phyloP scores from a whole-genome alignment of 1,140 invertebrate species.

The Drosophila obscura region DNA sequence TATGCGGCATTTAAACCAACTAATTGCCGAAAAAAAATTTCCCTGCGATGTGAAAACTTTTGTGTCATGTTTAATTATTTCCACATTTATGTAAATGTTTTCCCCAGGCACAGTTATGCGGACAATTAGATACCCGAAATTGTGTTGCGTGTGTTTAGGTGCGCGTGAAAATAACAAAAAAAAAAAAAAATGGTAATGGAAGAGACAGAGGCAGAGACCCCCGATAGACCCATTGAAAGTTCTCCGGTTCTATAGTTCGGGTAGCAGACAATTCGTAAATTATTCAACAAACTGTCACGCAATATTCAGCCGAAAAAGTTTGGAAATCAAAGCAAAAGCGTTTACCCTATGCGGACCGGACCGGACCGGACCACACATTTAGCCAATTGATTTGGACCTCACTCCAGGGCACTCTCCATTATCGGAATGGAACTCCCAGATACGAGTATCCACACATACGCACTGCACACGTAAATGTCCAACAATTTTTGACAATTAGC shows the following conservation, averaged over 20 bases:
- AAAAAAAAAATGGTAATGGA: conserved; percentile 12
- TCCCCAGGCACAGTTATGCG: conserved; percentile 58
- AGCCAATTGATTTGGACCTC: conserved; percentile 66
- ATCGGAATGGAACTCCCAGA: conserved; percentile 22
- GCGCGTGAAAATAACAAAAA: conserved; percentile 69
- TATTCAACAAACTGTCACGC: conserved; percentile 82
- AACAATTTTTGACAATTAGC: conserved; percentile 83
- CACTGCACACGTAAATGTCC: conserved; percentile 41
- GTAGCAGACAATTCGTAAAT: conserved; percentile 69
- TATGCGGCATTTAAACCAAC: conserved; percentile 82
- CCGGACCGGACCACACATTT: conserved; percentile 55
- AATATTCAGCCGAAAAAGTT: conserved; percentile 60
- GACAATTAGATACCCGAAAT: conserved; percentile 72
- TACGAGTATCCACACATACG: conserved; percentile 45
- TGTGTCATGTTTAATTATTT: conserved; percentile 81
- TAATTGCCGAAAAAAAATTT: conserved; percentile 75
- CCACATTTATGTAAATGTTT: conserved; percentile 78
- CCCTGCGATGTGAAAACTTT: conserved; percentile 64
- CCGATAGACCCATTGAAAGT: conserved; percentile 41
- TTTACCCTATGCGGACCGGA: conserved; percentile 41
- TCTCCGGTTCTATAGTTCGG: conserved; percentile 18
- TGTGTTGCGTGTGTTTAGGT: conserved; percentile 80
- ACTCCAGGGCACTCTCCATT: conserved; percentile 5
- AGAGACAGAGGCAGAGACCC: neutral
- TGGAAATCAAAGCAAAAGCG: conserved; percentile 65